Evolutionary conservation across 2,888 invertebrate genomes (phyloP), one percentile per base, ranked within the genome.

Genomic region (Plebejus melissa): DNA sequence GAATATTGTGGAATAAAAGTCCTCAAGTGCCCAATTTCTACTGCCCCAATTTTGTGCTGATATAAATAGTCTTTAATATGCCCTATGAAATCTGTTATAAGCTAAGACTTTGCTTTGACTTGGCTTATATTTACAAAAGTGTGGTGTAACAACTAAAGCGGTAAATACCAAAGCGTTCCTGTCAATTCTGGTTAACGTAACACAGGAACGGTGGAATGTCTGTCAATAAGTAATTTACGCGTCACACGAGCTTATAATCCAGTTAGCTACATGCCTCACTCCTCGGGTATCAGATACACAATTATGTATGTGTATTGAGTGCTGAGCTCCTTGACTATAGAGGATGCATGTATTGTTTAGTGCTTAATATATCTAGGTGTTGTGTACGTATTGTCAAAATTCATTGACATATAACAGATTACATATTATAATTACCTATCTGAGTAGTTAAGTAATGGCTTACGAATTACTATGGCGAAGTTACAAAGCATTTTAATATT

Each of bases 181-280:
- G 32, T 65, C 65, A 65, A 36, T 32, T 36, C 32, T 36, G 60
- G 2, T 65, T 65, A 65, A 65, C 32, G 65, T 65, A 32, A 65
- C 13, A 16, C 22, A 4, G 65, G 13, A 65, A 13, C 16, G 32
- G 28, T 16, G 13, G 65, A 65, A 16, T 65, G 65, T 65, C 65
- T 65, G 32, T 65, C 65, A 65, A 65, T 65, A 65, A 36, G 32
- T 36, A 4, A 65, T 65, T 65, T 65, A 65, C 32, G 32, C 32
- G 36, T 65, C 32, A 65, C 32, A 36, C 13, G 13, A 16, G 65
- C 65, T 36, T 32, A 36, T 65, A 36, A 65, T 65, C 13, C 65
- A 32, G 65, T 65, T 65, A 65, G 60, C 28, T 32, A 36, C 65
- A 65, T 36, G 32, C 65, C 60, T 60, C 65, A 65, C 16, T 16